phyloP scores from a whole-genome alignment of 2,888 invertebrate genomes.

The Hipparchia semele region DNA sequence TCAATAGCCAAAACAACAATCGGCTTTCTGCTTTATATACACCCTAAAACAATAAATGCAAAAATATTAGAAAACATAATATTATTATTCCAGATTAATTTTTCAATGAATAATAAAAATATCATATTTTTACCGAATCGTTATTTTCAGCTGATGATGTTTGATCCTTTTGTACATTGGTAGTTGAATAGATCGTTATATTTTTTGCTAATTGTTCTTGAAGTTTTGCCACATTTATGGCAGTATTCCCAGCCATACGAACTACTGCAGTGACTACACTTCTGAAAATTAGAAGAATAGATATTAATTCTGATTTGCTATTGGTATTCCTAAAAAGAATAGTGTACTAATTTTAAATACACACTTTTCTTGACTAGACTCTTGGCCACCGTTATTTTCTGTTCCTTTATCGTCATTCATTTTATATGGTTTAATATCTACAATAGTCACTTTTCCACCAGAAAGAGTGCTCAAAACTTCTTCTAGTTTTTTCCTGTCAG shows the following conservation, averaged over 20 bases:
- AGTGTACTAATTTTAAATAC: conserved; percentile 35
- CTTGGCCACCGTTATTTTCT: conserved; percentile 77
- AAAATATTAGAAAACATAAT: conserved; percentile 28
- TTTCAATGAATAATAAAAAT: neutral
- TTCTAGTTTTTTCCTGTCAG: conserved; percentile 88
- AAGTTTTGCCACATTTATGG: conserved; percentile 88
- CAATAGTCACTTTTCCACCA: conserved; percentile 90
- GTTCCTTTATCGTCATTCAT: conserved; percentile 82
- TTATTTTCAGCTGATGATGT: conserved; percentile 47
- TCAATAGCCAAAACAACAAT: conserved; percentile 89
- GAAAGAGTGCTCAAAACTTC: conserved; percentile 90
- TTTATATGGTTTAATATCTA: conserved; percentile 88
- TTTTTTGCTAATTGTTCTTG: conserved; percentile 84
- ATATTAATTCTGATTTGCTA: neutral
- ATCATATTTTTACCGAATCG: conserved; percentile 62
- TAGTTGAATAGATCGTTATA: conserved; percentile 71
- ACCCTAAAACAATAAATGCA: conserved; percentile 78
- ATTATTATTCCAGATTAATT: conserved; percentile 5
- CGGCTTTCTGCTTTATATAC: conserved; percentile 89
- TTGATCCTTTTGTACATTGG: conserved; percentile 50
- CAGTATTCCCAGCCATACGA: conserved; percentile 85
- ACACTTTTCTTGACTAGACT: conserved; percentile 83
- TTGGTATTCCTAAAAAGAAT: neutral
- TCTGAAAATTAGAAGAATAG: conserved; percentile 63
- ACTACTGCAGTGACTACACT: conserved; percentile 89